These are phyloP conservation scores for Boloria euphrosyne DNA, from an alignment of 2,888 invertebrate genomes.

Conservation along the genomic window DNA sequence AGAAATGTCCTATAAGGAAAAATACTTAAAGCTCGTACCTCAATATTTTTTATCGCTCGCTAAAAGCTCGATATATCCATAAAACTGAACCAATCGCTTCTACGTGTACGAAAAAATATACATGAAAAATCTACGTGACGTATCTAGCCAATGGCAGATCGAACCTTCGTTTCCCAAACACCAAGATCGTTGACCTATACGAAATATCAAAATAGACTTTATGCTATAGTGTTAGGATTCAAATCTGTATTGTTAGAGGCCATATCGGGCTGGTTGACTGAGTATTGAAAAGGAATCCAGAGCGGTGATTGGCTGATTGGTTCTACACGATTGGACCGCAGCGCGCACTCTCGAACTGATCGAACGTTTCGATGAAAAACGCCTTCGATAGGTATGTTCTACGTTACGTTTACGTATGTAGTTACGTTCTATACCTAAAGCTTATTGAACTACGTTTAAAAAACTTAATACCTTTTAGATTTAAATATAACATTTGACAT, in stretches of 20 bases:
- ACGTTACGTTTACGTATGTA: neutral
- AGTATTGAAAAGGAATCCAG: slow-evolving; percentile 67
- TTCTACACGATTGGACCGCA: slow-evolving; percentile 78
- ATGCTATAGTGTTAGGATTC: slow-evolving; percentile 38
- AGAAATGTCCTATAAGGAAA: neutral
- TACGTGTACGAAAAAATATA: slow-evolving; percentile 52
- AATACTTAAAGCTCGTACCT: neutral
- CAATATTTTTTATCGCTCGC: no score
- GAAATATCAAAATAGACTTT: slow-evolving; percentile 8
- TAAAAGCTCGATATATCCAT: neutral
- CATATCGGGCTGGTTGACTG: slow-evolving; percentile 48
- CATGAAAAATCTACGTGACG: slow-evolving; percentile 76
- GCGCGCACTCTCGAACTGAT: slow-evolving; percentile 84
- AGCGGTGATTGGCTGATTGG: slow-evolving; percentile 81
- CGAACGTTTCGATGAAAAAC: slow-evolving; percentile 65
- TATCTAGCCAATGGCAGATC: slow-evolving; percentile 73
- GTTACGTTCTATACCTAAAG: neutral
- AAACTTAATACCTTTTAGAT: no score
- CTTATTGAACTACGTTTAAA: no score
- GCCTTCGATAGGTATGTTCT: slow-evolving; percentile 70
- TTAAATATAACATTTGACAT: no score
- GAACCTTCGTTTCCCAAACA: slow-evolving; percentile 62
- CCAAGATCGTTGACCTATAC: slow-evolving; percentile 36
- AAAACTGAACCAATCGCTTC: slow-evolving; percentile 16
- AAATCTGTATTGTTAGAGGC: slow-evolving; percentile 40